Base-by-base conservation (phyloP, 2,888 invertebrate genomes). In the Celastrina argiolus region DNA sequence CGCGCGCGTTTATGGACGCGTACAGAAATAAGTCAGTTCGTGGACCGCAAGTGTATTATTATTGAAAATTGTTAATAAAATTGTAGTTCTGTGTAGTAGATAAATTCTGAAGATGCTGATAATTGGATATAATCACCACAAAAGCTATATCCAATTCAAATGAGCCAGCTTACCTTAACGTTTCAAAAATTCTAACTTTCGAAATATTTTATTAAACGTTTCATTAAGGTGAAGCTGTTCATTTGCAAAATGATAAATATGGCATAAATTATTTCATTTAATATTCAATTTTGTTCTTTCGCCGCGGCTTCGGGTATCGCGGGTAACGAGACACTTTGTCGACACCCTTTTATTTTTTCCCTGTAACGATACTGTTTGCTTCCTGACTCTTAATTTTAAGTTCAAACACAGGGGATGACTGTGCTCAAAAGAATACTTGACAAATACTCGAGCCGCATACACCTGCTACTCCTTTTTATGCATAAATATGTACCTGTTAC, bases 191-290 rank as follows among this genome's bases (percentile, higher is more conserved):
- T 71, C 66, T 68, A 68, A 67, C 67, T 66, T 68, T 67, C 67
- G 22, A 80, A 81, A 82, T 81, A 81, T 78, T 78, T 71, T 75
- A 83, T 82, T 82, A 81, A 80, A 78, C 82, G 81, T 81, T 91
- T 90, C 89, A 91, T 90, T 89, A 90, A 90, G 90, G 89, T 90
- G 84, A 86, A 87, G 77, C 81, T 85, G 85, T 86, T 87, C 90
- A 89, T 91, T 91, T 89, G 90, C 90, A 87, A 90, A 89, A 90
- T 91, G 84, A 91, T 91, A 91, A 91, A 92, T 91, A 90, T 91
- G 87, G 87, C 91, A 92, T 92, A 92, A 91, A 92, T 92, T 92
- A 92, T 91, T 92, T 92, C 92, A 92, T 92, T 92, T 92, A 91
- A 83, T 90, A 92, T 92, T 92, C 92, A 90, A 89, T 91, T 91